Conservation (phyloP, 2,797 vertebrate species). For the Tokudaia tokunoshimensis region DNA sequence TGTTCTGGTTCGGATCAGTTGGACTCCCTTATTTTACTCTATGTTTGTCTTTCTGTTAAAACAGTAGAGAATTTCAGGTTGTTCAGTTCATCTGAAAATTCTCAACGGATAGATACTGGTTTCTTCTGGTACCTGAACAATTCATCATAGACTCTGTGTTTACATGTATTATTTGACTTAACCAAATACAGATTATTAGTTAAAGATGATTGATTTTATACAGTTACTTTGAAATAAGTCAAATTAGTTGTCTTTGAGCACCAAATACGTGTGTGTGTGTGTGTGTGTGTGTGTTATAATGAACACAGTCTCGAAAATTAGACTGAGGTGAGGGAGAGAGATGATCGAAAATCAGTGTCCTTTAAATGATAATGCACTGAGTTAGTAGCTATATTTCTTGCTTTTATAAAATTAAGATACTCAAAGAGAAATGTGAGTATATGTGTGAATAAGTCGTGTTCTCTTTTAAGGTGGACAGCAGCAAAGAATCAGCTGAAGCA, state of each 20-base stretch:
- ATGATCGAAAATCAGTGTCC: slow-evolving; percentile 39
- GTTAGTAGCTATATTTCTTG: slow-evolving; percentile 17
- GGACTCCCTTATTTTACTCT: slow-evolving; percentile 10
- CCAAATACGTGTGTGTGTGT: not conserved
- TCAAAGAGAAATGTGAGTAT: slow-evolving; percentile 4
- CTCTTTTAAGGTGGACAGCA: slow-evolving; percentile 96
- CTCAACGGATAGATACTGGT: slow-evolving; percentile 16
- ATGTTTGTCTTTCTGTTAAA: slow-evolving; percentile 38
- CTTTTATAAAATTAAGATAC: slow-evolving; percentile 17
- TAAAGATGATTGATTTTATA: slow-evolving; percentile 9
- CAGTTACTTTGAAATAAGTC: slow-evolving; percentile 52
- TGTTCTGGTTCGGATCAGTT: slow-evolving; percentile 11
- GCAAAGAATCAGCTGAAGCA: slow-evolving; percentile 98
- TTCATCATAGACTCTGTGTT: not conserved
- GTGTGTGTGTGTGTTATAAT: not conserved
- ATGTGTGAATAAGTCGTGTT: slow-evolving; percentile 5
- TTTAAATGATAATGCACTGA: slow-evolving; percentile 43
- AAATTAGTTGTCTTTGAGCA: not conserved
- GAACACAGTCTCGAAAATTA: slow-evolving; percentile 40
- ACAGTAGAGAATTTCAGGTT: slow-evolving; percentile 21
- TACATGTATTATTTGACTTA: not conserved
- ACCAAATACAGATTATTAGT: slow-evolving; percentile 65
- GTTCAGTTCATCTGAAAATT: slow-evolving; percentile 18
- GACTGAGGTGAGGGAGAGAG: not conserved
- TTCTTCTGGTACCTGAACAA: slow-evolving; percentile 21